Conservation (phyloP, 1,140 invertebrate species). For the Armadillidium nasatum region DNA sequence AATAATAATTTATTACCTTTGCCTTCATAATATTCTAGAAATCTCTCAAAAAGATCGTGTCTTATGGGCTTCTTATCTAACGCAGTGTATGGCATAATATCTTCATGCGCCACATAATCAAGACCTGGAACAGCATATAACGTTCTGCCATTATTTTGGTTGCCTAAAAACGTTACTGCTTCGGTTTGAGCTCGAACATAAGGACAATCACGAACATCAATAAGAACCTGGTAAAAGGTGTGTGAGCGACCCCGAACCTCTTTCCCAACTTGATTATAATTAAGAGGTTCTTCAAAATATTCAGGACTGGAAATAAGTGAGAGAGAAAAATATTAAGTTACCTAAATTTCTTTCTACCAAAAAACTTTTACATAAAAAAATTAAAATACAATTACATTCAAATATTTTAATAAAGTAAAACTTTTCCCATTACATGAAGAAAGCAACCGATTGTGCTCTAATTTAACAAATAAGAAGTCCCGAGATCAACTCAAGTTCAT, state of each 20-base stretch:
- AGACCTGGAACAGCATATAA: conserved; percentile 91
- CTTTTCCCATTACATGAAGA: no score
- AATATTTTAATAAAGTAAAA: no score
- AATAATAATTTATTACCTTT: conserved; percentile 56
- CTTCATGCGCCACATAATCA: conserved; percentile 95
- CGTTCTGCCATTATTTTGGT: conserved; percentile 78
- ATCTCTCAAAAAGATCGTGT: conserved; percentile 95
- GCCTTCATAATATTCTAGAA: conserved; percentile 72
- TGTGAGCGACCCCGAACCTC: conserved; percentile 86
- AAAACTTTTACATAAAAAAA: no score
- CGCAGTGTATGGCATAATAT: conserved; percentile 81
- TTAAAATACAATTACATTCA: no score
- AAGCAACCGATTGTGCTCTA: no score
- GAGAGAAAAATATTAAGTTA: no score
- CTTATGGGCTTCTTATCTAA: conserved; percentile 73
- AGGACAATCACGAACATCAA: conserved; percentile 92
- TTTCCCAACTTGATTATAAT: conserved; percentile 63
- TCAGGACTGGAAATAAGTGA: conserved; percentile 23
- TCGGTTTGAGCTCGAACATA: conserved; percentile 91
- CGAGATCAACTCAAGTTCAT: no score
- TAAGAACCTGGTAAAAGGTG: conserved; percentile 94
- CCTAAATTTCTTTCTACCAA: no score
- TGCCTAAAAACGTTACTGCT: conserved; percentile 94
- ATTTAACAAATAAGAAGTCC: no score
- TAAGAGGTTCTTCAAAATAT: conserved; percentile 47